A percentile compares a stretch with the other conserved stretches of the same genome.
phyloP scores from a whole-genome alignment of 92 coral and sea anemone species.

The Isaurus tuberculatus region DNA sequence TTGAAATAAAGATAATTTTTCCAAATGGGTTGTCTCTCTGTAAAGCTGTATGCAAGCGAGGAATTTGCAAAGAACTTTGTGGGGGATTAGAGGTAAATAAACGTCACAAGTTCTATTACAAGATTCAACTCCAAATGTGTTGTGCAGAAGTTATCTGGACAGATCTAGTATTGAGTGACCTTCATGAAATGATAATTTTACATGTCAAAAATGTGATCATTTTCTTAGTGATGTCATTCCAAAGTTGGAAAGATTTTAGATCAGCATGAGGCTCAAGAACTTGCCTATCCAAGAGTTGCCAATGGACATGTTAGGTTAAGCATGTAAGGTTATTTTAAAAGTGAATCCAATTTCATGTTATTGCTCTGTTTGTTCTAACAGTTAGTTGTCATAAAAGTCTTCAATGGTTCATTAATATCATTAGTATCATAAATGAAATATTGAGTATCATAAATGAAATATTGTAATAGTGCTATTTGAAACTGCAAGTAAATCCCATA shows the following conservation, averaged over 20 bases:
- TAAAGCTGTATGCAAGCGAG: slow-evolving; percentile 60
- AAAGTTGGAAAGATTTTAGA: slow-evolving; percentile 63
- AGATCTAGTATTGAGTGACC: slow-evolving; percentile 62
- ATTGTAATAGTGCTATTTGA: too few relatives aligned
- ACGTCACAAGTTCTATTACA: slow-evolving; percentile 66
- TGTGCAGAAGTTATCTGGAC: slow-evolving; percentile 65
- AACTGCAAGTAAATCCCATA: too few relatives aligned
- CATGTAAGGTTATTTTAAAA: neutral
- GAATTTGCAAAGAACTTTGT: slow-evolving; percentile 49
- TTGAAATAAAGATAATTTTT: slow-evolving; percentile 66
- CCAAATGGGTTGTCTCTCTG: slow-evolving; percentile 48
- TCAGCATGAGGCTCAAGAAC: slow-evolving; percentile 48
- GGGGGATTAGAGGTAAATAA: slow-evolving; percentile 51
- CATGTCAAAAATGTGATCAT: slow-evolving; percentile 51
- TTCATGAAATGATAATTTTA: slow-evolving; percentile 57
- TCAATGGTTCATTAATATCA: too few relatives aligned
- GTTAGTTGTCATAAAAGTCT: too few relatives aligned
- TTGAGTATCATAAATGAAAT: too few relatives aligned
- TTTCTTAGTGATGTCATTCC: slow-evolving; percentile 52
- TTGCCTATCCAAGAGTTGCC: slow-evolving; percentile 68
- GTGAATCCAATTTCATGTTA: too few relatives aligned
- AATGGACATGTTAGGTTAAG: slow-evolving; percentile 35
- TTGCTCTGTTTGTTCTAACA: too few relatives aligned
- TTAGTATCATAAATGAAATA: too few relatives aligned
- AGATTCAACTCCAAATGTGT: slow-evolving; percentile 66